Base-by-base conservation (phyloP, 2,888 invertebrate species). In the Chrysomela aeneicollis region DNA sequence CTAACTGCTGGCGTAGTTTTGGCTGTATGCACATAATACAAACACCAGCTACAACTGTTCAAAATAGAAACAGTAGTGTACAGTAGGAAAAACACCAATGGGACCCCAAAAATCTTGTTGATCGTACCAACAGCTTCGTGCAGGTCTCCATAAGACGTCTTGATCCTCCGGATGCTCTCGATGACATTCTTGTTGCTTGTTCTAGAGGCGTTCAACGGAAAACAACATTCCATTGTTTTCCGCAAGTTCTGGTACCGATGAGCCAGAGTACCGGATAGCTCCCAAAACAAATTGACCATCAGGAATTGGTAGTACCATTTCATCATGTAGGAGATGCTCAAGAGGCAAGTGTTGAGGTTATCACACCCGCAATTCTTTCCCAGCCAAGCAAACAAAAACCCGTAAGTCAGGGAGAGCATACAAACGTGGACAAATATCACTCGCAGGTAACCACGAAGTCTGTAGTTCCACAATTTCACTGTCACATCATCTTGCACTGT, bases 1-100 rank as follows among this genome's bases (percentile, higher is more conserved):
- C 22, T 37, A 5, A 10, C 6, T 9, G 9, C 30, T 4, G n/a
- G 3, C 4, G 22, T 46, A 15, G 15, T 1, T n/a, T 46, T 22
- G 1, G n/a, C 26, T 22, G 46, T 21, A 17, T 57, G 17, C 15
- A 9, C 55, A 22, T 57, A 57, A 17, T 57, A 46, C 55, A 57
- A 46, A 10, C 55, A 42, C 46, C 55, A 57, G 37, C 42, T 22
- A 12, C 55, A 57, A 18, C 55, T 57, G 46, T 57, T 57, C 26
- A 57, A 9, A 0, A 57, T 22, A 21, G 55, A 18, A 22, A 30
- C 46, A n/a, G 46, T 46, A 5, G 46, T 57, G 26, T 46, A 46
- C 5, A 46, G 22, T 15, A 57, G 9, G 22, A 57, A 57, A 18
- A 15, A 15, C 12, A 57, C 15, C 15, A 46, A n/a, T 6, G 42